These are phyloP conservation scores for Eupleurogrammus muticus DNA, from an alignment of 2,797 vertebrate genomes.

Conservation along the genomic window DNA sequence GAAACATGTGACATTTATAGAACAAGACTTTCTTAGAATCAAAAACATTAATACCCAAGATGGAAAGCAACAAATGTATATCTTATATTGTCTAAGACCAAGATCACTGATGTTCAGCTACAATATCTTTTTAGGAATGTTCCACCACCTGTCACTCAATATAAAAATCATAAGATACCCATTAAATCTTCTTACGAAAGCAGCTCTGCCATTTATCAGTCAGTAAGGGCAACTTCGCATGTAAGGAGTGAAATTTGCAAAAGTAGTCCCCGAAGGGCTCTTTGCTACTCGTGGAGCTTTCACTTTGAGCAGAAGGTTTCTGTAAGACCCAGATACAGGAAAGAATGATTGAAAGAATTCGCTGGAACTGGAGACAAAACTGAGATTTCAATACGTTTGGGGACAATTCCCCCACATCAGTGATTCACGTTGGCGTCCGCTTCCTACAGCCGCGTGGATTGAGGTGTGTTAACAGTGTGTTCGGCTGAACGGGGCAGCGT, in stretches of 20 bases:
- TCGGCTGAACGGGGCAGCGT: not conserved
- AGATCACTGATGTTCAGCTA: not conserved
- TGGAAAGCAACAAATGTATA: no score
- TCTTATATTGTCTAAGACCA: no score
- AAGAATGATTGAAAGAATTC: not conserved
- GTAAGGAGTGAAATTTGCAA: not conserved
- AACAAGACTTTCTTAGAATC: not conserved
- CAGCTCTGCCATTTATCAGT: not conserved
- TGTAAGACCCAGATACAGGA: not conserved
- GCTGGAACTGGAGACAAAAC: not conserved
- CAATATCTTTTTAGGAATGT: not conserved
- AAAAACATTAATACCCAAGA: not conserved
- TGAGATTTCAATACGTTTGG: not conserved
- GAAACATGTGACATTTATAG: no score
- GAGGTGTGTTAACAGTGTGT: not conserved
- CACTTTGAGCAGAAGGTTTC: not conserved
- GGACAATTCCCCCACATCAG: not conserved
- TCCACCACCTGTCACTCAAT: not conserved
- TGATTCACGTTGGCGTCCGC: not conserved
- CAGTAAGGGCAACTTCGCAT: not conserved
- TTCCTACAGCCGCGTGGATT: not conserved
- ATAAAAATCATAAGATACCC: not conserved
- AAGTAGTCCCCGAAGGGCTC: not conserved
- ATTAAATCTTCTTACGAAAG: not conserved
- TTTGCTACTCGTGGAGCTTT: not conserved